Base-by-base conservation (phyloP, 2,888 invertebrate species). In the Ypsolopha sequella region DNA sequence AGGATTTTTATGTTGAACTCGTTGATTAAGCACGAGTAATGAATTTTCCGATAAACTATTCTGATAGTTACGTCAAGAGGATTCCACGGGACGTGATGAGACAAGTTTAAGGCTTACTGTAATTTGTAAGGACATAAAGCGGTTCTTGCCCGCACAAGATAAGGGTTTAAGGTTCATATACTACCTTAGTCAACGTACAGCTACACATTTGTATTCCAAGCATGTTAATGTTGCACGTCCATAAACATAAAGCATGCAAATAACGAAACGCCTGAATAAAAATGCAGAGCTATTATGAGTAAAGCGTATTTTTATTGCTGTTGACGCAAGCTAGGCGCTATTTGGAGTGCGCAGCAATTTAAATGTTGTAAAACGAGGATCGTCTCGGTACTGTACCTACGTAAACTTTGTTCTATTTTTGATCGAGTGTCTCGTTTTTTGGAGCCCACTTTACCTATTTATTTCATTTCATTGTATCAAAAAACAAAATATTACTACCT, bases 51-150 rank as follows among this genome's bases (percentile, higher is more conserved):
- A n/a, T n/a, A n/a, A n/a, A n/a, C n/a, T 74, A 74, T 74, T 71
- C 69, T 70, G 65, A 68, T 70, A 69, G 13, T 68, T 69, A 55
- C 62, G 61, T 63, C 61, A 63, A 68, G 63, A 65, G 62, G 56
- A 57, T 64, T 62, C 64, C 63, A 50, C 57, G 60, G 61, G 61
- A 68, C 66, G 69, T 68, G 68, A 63, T 61, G 55, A 51, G 57
- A 53, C 49, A 24, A 49, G 50, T 60, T 56, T 54, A 53, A 59
- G 61, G 54, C 52, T 49, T 54, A 51, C 48, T 54, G 59, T 63
- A 60, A 68, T 66, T 68, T 69, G 63, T 65, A 63, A 60, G 61
- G 62, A 55, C 55, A 58, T 59, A 57, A 55, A 56, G 56, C 56
- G 41, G 10, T 44, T 55, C 57, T 54, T 60, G 58, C 57, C 56